Conservation (phyloP, 2,888 invertebrate species). For the Cerastis rubricosa region DNA sequence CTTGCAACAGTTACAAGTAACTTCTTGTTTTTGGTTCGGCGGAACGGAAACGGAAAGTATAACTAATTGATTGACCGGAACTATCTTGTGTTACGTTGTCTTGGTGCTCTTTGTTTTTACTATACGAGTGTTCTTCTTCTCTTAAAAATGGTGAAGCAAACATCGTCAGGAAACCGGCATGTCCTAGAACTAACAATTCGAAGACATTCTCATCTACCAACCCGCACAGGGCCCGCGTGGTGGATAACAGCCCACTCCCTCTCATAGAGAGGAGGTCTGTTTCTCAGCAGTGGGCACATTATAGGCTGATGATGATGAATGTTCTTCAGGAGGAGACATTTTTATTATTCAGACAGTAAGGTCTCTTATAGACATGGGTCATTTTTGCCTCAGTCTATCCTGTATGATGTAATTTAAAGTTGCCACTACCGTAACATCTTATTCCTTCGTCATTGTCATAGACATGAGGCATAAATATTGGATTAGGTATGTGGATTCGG, state of each 20-base stretch:
- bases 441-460: background rate
- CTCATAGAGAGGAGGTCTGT: too few relatives aligned
- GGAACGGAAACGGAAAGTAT: slow-evolving; percentile 62
- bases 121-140: background rate
- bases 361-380: background rate
- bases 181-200: too few relatives aligned
- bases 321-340: background rate
- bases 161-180: too few relatives aligned
- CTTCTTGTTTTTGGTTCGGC: slow-evolving; percentile 45
- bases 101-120: slow-evolving; percentile 45
- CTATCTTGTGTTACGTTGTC: slow-evolving; percentile 48
- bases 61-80: slow-evolving; percentile 56
- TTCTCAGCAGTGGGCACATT: too few relatives aligned
- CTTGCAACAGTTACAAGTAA: slow-evolving; percentile 24
- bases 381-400: background rate
- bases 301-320: too few relatives aligned
- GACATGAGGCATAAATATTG: too few relatives aligned
- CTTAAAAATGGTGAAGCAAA: too few relatives aligned
- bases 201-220: too few relatives aligned
- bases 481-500: too few relatives aligned
- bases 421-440: background rate
- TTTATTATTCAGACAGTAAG: background rate
- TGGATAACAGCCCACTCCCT: too few relatives aligned
- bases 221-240: too few relatives aligned
- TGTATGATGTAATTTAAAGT: background rate